Base-by-base conservation (phyloP, 2,888 invertebrate species). In the Sarcophaga caerulescens region DNA sequence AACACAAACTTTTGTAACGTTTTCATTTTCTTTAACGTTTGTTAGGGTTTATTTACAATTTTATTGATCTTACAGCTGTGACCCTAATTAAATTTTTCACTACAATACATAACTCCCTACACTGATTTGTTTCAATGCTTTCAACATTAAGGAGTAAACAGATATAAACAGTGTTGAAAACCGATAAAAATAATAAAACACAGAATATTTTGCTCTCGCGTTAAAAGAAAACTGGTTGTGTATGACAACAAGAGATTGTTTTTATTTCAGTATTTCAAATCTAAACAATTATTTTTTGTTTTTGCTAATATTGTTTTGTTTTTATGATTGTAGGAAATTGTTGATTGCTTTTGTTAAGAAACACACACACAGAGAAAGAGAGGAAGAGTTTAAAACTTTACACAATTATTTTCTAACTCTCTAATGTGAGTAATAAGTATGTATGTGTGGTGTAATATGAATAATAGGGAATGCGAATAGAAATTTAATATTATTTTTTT, bases 171-270 rank as follows among this genome's bases (percentile, higher is more conserved):
- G 12, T 21, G 21, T 52, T 52, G 57, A 60, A 70, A 70, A 45
- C 44, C 52, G 69, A 69, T 75, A 75, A 69, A 81, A 81, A 81
- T 57, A 81, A 65, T 19, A 81, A 68, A n/a, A 75, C 47, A 47
- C 10, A 47, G 10, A 12, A 47, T 25, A 47, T 47, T 11, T 47
- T 47, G 11, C 14, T 14, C 47, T 47, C 47, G 14, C 14, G 47
- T 11, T 47, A 14, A 14, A 47, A 1, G 12, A 14, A 47, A 14
- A 47, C 47, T 47, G 14, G 47, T 47, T 0, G 47, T 35, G 47
- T 14, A 14, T 47, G 14, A 47, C 6, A 35, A 35, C 35, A 35
- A 35, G 14, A 47, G 14, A 47, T 47, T 47, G 47, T 47, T 47
- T 14, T 14, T 47, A 4, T 47, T 35, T 14, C 14, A 0, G 47